Base-by-base conservation (phyloP, 2,888 invertebrate genomes). In the Apodemia mormo region DNA sequence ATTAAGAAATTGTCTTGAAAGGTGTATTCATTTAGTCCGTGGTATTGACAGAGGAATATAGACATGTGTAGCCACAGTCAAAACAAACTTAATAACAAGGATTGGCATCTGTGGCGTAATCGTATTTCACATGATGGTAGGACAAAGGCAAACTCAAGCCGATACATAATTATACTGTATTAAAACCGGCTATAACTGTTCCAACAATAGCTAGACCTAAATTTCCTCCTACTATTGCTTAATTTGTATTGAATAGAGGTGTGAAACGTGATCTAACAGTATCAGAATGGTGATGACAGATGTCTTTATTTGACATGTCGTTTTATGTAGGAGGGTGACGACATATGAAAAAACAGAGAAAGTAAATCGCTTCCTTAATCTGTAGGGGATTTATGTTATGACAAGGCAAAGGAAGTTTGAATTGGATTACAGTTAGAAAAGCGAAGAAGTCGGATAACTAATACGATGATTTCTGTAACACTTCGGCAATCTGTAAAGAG, bases 281-380 rank as follows among this genome's bases (percentile, higher is more conserved):
- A 54, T 73, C 76, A 75, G 70, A 65, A 78, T 69, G 65, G 69
- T 66, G 76, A 69, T 75, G 81, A 81, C 78, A 76, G 73, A 76
- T 79, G 73, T 77, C 79, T 79, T 70, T 76, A 79, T 80, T 68
- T 78, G 76, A 81, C 79, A 81, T 81, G 71, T 73, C 73, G 61
- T 54, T 54, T 22, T 54, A 37, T 75, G 69, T 79, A 80, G 82
- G 83, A 83, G 83, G 81, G 54, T 69, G 65, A 54, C 43, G 69
- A 69, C 33, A 64, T 37, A 64, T 64, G 33, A 64, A 64, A 61
- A 61, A 65, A 54, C 49, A 68, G 37, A 37, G 22, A 64, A 65
- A 66, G 52, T 54, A 37, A 29, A 49, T 30, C 30, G 56, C 69
- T 69, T 69, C 69, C 69, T 66, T 7, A 33, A 56, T 37, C 54